Evolutionary conservation across 2,113 vertebrate genomes (phyloP), one percentile per base, ranked within the genome.

Genomic region (Ceratotherium simum): DNA sequence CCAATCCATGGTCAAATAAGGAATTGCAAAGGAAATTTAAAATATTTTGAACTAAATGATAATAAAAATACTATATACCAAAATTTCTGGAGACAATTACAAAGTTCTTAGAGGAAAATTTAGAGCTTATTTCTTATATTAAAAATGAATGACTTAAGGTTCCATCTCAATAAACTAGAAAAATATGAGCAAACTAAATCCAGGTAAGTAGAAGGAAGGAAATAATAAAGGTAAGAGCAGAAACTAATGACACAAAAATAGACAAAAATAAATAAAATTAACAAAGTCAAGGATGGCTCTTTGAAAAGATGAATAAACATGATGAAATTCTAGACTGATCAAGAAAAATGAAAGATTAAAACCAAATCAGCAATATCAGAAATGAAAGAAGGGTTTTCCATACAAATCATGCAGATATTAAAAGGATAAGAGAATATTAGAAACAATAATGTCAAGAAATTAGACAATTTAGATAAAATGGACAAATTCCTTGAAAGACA

Each of bases 271-370:
- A 33, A 88, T 6, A 91, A 70, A 91, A 69, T 25, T 31, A 67
- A 46, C 8, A 62, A 56, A 56, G 17, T 33, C 8, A 36, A 89
- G 65, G 21, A 16, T 27, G 11, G 2, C n/a, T 78, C 29, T 97
- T 91, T 91, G 23, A 87, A 91, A 86, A 87, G 36, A 78, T 86
- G n/a, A 90, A 23, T 0, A 85, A 36, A 91, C 46, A 4, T 42
- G 46, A 85, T 60, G 11, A 56, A 58, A 87, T 78, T 75, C 73
- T 76, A 75, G 3, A 25, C 23, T 36, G 21, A 65, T 51, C 60
- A 75, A 95, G 60, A 58, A 79, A 91, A 91, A 65, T 27, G 65
- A 83, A 87, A 82, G 36, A 46, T 80, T 89, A 58, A 91, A 81
- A 58, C 5, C 21, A 62, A 80, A 78, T 72, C 23, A 94, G 6